A percentile compares a stretch with the other conserved stretches of the same genome.
phyloP scores from a whole-genome alignment of 2,113 vertebrate genomes.

The Calcarius ornatus region DNA sequence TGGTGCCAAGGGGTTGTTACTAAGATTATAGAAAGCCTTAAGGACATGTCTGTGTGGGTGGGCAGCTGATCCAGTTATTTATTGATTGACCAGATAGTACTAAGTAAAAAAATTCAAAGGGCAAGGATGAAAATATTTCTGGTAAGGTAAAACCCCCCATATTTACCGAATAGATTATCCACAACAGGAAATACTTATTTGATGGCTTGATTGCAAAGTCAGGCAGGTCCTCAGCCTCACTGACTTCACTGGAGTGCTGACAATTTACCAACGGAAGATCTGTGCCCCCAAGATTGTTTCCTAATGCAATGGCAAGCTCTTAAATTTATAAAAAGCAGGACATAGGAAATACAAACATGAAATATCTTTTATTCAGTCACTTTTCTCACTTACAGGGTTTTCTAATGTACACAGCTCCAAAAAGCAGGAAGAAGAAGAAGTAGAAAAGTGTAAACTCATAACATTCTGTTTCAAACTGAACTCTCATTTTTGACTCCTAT shows the following conservation, averaged over 20 bases:
- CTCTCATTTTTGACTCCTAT: background rate
- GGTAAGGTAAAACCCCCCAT: background rate
- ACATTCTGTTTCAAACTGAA: background rate
- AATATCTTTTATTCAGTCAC: background rate
- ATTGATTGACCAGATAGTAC: conserved; percentile 20
- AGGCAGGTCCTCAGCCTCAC: background rate
- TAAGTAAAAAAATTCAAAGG: conserved; percentile 4
- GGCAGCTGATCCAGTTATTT: conserved; percentile 17
- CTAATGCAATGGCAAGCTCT: conserved; percentile 10
- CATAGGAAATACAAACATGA: background rate
- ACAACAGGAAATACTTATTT: conserved; percentile 35
- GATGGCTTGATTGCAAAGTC: conserved; percentile 18
- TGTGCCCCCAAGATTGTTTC: background rate
- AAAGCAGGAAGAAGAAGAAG: background rate
- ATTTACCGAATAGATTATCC: background rate
- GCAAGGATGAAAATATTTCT: conserved; percentile 25
- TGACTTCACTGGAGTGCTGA: background rate
- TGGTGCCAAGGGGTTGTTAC: conserved; percentile 21
- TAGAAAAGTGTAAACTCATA: background rate
- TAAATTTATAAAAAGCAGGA: background rate
- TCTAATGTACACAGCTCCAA: background rate
- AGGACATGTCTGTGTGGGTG: background rate
- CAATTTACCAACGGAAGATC: conserved; percentile 8
- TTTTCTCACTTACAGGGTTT: background rate
- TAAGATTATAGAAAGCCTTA: conserved; percentile 5